phyloP scores from a whole-genome alignment of 2,888 invertebrate genomes.

The Seira ritae region DNA sequence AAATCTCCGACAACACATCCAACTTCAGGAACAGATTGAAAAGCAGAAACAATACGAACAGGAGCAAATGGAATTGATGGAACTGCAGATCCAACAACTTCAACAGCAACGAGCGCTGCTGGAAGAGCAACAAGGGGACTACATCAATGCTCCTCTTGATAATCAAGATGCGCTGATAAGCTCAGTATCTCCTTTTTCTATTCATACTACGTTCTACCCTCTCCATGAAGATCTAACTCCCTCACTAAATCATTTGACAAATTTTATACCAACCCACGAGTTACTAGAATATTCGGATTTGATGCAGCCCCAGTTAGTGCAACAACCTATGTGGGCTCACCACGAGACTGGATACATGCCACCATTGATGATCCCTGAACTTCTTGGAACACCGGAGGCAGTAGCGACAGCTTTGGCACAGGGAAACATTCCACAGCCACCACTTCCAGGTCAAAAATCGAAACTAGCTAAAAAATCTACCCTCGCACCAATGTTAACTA shows the following conservation, averaged over 20 bases:
- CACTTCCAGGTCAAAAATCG: not conserved
- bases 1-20: slow-evolving; percentile 19
- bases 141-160: not conserved
- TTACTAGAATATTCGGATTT: not conserved
- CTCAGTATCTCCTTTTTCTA: not conserved
- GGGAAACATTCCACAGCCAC: not conserved
- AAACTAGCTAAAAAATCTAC: not conserved
- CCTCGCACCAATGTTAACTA: not conserved
- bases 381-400: too few relatives aligned
- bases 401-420: not conserved
- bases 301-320: not conserved
- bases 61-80: slow-evolving; percentile 15
- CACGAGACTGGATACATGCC: too few relatives aligned
- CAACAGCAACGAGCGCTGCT: slow-evolving; percentile 14
- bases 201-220: too few relatives aligned
- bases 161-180: slow-evolving; percentile 28
- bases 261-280: too few relatives aligned
- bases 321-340: too few relatives aligned
- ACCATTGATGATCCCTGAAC: too few relatives aligned
- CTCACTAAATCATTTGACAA: too few relatives aligned
- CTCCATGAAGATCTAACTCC: too few relatives aligned
- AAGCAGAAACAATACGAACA: slow-evolving; percentile 20
- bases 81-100: slow-evolving; percentile 12
- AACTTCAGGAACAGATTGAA: slow-evolving; percentile 22
- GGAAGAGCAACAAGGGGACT: not conserved